Conservation (phyloP, 2,888 invertebrate genomes). For the Hirudinaria manillensis region DNA sequence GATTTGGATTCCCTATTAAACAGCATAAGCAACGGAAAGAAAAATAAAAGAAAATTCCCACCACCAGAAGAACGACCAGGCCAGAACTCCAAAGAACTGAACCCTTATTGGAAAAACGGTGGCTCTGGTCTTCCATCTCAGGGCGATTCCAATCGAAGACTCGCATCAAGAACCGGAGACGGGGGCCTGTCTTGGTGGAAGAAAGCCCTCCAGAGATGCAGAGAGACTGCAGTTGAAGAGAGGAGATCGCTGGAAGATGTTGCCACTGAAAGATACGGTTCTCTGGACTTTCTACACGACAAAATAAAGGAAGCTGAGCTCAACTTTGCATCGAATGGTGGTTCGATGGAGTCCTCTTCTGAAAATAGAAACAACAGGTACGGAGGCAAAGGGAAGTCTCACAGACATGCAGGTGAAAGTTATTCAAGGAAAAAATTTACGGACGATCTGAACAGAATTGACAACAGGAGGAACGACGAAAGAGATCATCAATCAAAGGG, state of each 20-base stretch:
- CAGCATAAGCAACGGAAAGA: too few species aligned
- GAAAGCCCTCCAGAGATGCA: conserved; percentile 58
- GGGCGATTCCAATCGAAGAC: neutral
- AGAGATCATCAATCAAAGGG: neutral
- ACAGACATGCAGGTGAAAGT: too few species aligned
- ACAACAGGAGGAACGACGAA: conserved; percentile 26
- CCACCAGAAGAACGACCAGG: conserved; percentile 54
- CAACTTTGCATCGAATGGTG: conserved; percentile 6
- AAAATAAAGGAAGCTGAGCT: conserved; percentile 59
- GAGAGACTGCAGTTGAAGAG: conserved; percentile 59
- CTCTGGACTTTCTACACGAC: conserved; percentile 56
- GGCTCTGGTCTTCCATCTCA: conserved; percentile 71
- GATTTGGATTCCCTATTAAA: too few species aligned
- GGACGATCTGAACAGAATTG: neutral
- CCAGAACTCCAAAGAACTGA: conserved; percentile 71
- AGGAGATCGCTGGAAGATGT: conserved; percentile 59
- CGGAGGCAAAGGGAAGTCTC: too few species aligned
- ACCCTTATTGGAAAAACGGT: conserved; percentile 86
- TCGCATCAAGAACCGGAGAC: conserved; percentile 53
- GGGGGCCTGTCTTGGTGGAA: conserved; percentile 59
- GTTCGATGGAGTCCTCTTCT: neutral
- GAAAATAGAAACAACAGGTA: too few species aligned
- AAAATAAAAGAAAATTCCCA: too few species aligned
- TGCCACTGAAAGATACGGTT: conserved; percentile 62
- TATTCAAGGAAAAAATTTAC: neutral